Evolutionary conservation across 2,113 vertebrate genomes (phyloP).

Genomic region (Terrapene triunguis): DNA sequence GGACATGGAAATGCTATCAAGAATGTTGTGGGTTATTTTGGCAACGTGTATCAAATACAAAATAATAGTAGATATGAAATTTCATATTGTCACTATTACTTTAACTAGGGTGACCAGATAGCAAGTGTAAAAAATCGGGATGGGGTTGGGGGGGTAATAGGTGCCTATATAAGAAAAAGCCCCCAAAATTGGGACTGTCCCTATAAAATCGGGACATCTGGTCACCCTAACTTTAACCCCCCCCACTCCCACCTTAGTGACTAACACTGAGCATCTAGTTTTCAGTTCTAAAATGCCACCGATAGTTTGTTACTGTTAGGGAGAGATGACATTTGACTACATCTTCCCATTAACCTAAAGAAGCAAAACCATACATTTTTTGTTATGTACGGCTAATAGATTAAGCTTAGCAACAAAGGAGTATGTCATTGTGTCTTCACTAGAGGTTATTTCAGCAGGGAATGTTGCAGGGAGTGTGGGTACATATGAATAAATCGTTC

Average conservation of each 20-base stretch:
- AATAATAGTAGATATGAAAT: background rate
- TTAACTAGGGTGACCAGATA: background rate
- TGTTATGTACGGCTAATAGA: background rate
- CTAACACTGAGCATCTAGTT: background rate
- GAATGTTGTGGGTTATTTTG: background rate
- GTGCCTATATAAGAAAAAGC: too few relatives aligned
- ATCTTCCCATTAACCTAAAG: background rate
- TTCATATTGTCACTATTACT: background rate
- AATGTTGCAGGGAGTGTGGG: constrained; percentile 45
- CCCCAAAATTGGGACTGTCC: too few relatives aligned
- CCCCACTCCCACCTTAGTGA: background rate
- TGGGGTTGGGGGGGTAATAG: too few relatives aligned
- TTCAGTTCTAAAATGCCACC: background rate
- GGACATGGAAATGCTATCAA: background rate
- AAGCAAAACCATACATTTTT: background rate
- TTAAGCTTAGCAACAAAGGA: background rate
- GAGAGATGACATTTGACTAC: background rate
- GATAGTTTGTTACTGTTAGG: background rate
- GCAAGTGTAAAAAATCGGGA: too few relatives aligned
- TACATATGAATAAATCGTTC: constrained; percentile 63
- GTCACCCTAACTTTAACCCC: too few relatives aligned
- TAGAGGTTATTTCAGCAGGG: constrained; percentile 61
- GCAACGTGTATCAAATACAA: background rate
- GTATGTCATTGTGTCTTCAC: constrained; percentile 26
- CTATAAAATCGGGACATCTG: too few relatives aligned